Base-by-base conservation (phyloP, 2,797 vertebrate species). In the Cryptoprocta ferox region DNA sequence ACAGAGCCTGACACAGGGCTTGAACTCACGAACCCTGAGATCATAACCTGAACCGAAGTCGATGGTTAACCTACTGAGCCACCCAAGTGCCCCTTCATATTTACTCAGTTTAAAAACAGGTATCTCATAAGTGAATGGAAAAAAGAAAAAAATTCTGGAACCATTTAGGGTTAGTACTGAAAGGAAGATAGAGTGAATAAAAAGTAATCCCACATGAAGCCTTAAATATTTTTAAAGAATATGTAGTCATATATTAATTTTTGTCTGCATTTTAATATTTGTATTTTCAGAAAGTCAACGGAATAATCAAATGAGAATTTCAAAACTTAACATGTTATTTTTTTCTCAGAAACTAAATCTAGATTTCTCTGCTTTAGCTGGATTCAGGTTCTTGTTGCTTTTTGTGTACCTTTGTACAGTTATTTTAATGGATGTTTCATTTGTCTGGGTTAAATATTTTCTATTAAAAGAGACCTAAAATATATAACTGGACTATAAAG, bases 281-380 rank as follows among this genome's bases (percentile, higher is more conserved):
- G 9, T 19, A 89, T 81, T 78, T 97, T 88, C 66, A 94, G 48
- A 91, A 97, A 92, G 26, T 65, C 21, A 95, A 73, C 2, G 75
- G 45, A 81, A 39, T 61, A 71, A 68, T 39, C 48, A 83, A 75
- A 63, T 14, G 24, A 37, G 32, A 63, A 81, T 78, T 92, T 91
- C 13, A 70, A 84, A 91, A 87, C 15, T 65, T 76, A 88, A 83
- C 5, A 24, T 65, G 6, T 24, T 89, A 76, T 37, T 66, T 95
- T 95, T 81, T 56, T 65, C 48, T 73, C 32, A 93, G 39, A 78
- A 89, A 88, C 78, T 32, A 83, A 50, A n/a, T 7, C 56, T 18
- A 96, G 65, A 71, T 82, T 89, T 97, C 66, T 66, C 42, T 61
- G 56, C 18, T 21, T 89, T 66, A 89, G 42, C 75, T 71, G 26